phyloP scores from a whole-genome alignment of 2,113 vertebrate genomes.

The Macaca mulatta region DNA sequence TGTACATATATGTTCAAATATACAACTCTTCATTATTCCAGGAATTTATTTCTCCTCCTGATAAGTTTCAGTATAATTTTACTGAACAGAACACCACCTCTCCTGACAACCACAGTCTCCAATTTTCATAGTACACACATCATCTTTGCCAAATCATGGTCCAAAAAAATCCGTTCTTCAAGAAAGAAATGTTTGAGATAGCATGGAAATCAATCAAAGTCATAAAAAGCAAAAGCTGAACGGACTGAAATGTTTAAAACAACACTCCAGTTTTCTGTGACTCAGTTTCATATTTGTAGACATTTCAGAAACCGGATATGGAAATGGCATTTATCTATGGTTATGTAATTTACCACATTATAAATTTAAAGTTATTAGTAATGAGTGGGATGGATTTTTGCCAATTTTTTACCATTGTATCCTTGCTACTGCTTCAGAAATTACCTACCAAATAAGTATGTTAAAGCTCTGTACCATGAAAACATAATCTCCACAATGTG shows the following conservation, averaged over 20 bases:
- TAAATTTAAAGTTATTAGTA: constrained; percentile 45
- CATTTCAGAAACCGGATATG: constrained; percentile 6
- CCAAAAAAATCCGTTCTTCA: neutral
- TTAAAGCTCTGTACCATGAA: neutral
- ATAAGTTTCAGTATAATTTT: constrained; percentile 27
- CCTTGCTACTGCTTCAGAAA: constrained; percentile 27
- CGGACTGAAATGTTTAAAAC: constrained; percentile 46
- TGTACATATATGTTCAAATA: neutral
- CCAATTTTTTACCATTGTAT: neutral
- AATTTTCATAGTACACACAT: neutral
- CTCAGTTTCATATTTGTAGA: constrained; percentile 32
- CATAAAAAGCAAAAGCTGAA: constrained; percentile 38
- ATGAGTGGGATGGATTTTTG: neutral
- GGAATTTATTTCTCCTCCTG: constrained; percentile 34
- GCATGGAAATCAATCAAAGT: constrained; percentile 47
- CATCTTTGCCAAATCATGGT: neutral
- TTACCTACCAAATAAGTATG: neutral
- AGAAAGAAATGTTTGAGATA: constrained; percentile 34
- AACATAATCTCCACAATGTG: neutral
- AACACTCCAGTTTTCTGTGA: neutral
- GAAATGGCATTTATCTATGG: constrained; percentile 23
- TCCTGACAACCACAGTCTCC: neutral
- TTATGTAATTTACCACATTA: constrained; percentile 31
- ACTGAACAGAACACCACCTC: neutral
- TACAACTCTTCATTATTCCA: neutral